phyloP scores from a whole-genome alignment of 2,113 vertebrate species.

The Ramphastos sulfuratus region DNA sequence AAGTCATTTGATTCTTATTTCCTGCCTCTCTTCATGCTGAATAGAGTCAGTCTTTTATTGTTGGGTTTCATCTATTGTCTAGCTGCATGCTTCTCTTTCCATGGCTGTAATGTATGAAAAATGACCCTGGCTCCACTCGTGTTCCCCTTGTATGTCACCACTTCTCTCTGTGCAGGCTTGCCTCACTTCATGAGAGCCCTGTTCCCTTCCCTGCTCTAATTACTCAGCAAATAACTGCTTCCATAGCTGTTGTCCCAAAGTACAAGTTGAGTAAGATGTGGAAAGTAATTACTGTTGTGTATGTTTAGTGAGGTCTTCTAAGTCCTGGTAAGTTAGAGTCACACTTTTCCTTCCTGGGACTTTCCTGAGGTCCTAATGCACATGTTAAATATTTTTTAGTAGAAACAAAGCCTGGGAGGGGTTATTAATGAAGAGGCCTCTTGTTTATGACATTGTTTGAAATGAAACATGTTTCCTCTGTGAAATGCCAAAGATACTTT shows the following conservation, averaged over 20 bases:
- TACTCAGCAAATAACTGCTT: conserved; percentile 37
- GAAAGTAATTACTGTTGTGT: conserved; percentile 51
- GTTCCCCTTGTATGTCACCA: not conserved
- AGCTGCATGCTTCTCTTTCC: not conserved
- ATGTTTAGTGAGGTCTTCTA: not conserved
- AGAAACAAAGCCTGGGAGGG: not conserved
- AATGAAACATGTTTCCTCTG: not conserved
- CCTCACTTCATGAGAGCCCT: conserved; percentile 21
- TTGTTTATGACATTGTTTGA: not conserved
- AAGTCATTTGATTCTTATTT: conserved; percentile 53
- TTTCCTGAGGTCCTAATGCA: not conserved
- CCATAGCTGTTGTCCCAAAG: conserved; percentile 46
- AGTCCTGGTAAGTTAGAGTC: not conserved
- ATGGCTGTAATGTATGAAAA: not conserved
- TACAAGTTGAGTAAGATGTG: conserved; percentile 20
- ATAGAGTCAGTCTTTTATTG: conserved; percentile 16
- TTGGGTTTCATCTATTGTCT: conserved; percentile 12
- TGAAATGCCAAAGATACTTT: not conserved
- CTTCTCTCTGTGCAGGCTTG: not conserved
- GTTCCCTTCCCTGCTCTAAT: conserved; percentile 24
- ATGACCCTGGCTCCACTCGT: not conserved
- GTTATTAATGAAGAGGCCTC: not conserved
- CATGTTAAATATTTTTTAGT: accelerated
- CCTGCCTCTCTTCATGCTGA: conserved; percentile 44
- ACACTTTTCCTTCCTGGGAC: not conserved